A percentile compares a stretch with the other conserved stretches of the same genome.
These are phyloP conservation scores for Graptemys geographica DNA, from an alignment of 2,797 vertebrate species.

Conservation along the genomic window DNA sequence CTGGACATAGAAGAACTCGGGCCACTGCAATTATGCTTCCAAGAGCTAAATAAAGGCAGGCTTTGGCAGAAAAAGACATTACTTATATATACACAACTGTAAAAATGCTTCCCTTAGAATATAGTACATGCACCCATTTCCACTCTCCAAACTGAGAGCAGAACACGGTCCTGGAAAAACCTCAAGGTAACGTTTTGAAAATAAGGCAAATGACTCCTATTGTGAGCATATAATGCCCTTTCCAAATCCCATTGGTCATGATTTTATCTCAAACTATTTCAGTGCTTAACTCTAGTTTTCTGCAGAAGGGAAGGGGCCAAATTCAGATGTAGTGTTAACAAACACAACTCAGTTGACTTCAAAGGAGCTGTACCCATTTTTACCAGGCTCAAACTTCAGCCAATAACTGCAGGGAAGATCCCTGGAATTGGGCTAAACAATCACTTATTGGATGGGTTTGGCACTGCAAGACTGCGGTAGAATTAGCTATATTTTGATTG, in stretches of 20 bases:
- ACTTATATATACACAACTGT: neutral
- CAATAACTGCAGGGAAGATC: neutral
- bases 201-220: neutral
- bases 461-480: no score
- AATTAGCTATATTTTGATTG: neutral
- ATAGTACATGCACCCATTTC: neutral
- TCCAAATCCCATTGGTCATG: neutral
- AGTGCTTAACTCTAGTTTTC: neutral
- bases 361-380: neutral
- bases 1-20: neutral
- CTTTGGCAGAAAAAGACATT: neutral
- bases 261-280: neutral
- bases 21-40: neutral
- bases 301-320: neutral
- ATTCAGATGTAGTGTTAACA: neutral
- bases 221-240: neutral
- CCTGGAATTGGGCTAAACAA: accelerated
- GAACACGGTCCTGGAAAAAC: neutral
- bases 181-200: neutral
- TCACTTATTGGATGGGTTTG: neutral
- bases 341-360: neutral
- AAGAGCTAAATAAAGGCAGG: neutral
- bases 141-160: neutral
- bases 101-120: neutral
- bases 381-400: neutral